Base-by-base conservation (phyloP, 2,113 vertebrate genomes). In the Smithornis capensis region DNA sequence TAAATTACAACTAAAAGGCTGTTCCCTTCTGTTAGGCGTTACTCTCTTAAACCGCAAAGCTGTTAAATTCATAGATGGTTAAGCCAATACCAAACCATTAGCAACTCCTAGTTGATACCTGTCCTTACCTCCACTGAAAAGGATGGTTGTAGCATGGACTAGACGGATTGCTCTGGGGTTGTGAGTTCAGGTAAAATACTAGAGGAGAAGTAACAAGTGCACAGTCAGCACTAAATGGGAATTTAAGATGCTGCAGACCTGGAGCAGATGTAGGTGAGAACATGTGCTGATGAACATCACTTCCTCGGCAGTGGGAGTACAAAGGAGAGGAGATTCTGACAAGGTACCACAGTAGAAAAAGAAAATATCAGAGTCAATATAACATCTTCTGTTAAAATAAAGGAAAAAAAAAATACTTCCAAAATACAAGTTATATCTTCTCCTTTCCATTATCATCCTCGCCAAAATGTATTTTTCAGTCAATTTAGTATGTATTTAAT, bases 91-190 rank as follows among this genome's bases (percentile, higher is more conserved):
- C 88, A 97, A 92, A 57, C 52, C 35, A 65, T 94, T 94, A 94
- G 62, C 63, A 78, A 77, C 44, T 85, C 92, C 91, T 89, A 11
- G 24, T 10, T 47, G 40, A 89, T 21, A 83, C 70, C 59, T 94
- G 70, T 97, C 81, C 99, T 99, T 99, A 99, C 99, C 99, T 99
- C 99, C 99, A 99, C 91, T 98, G 98, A 91, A 99, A 98, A 88
- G 98, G 98, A 97, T 97, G 98, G 95, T 97, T 98, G 96, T 96
- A 97, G 94, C 98, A 98, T 3, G 97, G 98, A 80, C 98, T 98
- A 96, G 97, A 95, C 19, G 98, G 98, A 87, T 96, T 98, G 97
- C 98, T 98, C 76, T 97, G 97, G 89, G 97, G 93, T 78, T 97
- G 95, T 88, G 98, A 96, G 95, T 94, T 98, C 97, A 97, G 91